phyloP scores from a whole-genome alignment of 2,113 vertebrate species.

The Lagopus leucura region DNA sequence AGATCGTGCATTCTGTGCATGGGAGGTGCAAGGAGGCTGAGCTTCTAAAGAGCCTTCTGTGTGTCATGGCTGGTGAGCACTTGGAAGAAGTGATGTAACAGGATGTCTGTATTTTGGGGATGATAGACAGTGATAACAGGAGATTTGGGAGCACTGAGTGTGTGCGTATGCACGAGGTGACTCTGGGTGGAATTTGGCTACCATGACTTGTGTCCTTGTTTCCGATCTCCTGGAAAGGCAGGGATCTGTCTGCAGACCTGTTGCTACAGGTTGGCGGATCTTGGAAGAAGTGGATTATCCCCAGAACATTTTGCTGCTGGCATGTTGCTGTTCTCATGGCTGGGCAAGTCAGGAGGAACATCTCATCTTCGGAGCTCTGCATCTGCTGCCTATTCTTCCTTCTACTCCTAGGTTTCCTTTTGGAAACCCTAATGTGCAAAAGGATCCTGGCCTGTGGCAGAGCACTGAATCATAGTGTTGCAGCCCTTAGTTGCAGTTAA shows the following conservation, averaged over 20 bases:
- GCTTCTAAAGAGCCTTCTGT: background rate
- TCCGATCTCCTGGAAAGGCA: background rate
- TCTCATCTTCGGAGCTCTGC: background rate
- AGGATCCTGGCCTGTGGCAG: background rate
- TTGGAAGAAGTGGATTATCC: background rate
- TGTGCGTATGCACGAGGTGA: background rate
- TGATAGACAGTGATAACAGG: background rate
- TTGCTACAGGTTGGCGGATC: background rate
- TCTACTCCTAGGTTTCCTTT: background rate
- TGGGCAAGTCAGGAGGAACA: background rate
- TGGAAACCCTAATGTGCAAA: background rate
- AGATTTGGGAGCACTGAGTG: background rate
- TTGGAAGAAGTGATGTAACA: background rate
- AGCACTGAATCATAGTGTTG: background rate
- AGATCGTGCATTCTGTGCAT: rapidly evolving
- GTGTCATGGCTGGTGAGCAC: background rate
- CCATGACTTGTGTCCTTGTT: background rate
- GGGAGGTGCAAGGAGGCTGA: background rate
- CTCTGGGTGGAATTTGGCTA: background rate
- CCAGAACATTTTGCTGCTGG: background rate
- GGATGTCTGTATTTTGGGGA: background rate
- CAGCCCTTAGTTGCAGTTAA: background rate
- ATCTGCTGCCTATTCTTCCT: background rate
- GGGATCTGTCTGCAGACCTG: background rate
- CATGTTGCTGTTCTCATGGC: background rate